Percentiles rank a stretch among this genome's conserved stretches.
Evolutionary conservation across 2,797 vertebrate genomes (phyloP).

Genomic region (Centroberyx gerrardi): DNA sequence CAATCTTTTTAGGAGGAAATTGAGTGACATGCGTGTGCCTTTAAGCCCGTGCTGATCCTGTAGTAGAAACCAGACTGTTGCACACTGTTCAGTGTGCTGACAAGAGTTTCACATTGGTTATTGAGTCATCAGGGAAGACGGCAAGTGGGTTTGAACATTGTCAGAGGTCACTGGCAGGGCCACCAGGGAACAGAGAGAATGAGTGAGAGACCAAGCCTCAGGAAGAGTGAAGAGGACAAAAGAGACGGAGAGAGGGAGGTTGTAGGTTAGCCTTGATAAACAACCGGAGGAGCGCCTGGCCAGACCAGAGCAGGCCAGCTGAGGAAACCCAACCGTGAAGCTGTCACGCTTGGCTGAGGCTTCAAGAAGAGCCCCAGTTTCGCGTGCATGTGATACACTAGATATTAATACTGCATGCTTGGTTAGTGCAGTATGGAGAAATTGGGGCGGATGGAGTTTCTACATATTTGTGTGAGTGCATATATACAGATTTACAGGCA

Average conservation of each 20-base stretch:
- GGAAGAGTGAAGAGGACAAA: not conserved
- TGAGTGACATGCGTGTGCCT: not conserved
- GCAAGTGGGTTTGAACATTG: constrained; percentile 24
- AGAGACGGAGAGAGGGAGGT: not conserved
- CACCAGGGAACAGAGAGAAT: not conserved
- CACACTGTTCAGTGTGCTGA: constrained; percentile 24
- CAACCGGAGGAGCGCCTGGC: not conserved
- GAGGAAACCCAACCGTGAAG: constrained; percentile 3
- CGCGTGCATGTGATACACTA: constrained; percentile 6
- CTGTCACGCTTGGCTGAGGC: constrained; percentile 2
- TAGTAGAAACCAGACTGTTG: not conserved
- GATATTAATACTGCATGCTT: constrained; percentile 16
- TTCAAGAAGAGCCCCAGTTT: not conserved
- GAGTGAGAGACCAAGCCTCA: not conserved
- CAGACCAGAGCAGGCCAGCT: not conserved
- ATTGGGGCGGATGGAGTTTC: not conserved
- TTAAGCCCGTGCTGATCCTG: not conserved
- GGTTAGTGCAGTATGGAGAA: not conserved
- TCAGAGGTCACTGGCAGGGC: constrained; percentile 27
- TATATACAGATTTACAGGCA: not conserved
- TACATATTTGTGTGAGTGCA: constrained; percentile 9
- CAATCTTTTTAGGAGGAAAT: not conserved
- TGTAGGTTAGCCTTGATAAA: not conserved
- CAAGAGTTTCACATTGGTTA: constrained; percentile 19
- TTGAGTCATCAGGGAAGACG: constrained; percentile 25